Base-by-base conservation (phyloP, 2,888 invertebrate genomes). In the Leucophenga montana region DNA sequence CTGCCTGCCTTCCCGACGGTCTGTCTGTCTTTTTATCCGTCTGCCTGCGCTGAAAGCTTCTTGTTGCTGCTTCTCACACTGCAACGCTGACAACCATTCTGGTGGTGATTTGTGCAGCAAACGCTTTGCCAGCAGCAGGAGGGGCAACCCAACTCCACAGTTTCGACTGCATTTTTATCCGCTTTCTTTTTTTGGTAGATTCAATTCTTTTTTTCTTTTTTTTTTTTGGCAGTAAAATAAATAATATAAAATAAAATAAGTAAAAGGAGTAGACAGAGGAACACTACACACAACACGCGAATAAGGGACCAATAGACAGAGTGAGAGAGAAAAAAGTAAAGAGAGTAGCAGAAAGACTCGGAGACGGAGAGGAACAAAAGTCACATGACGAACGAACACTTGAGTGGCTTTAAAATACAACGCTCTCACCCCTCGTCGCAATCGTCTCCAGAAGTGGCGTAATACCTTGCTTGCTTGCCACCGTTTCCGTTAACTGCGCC, bases 31-130 rank as follows among this genome's bases (percentile, higher is more conserved):
- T 50, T 6, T 13, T 11, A 18, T 50, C 8, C 18, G 50, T 18
- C 50, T 50, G 50, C 16, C 50, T 50, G 50, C 50, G 39, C 39
- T 39, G 39, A 39, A 39, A 39, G 39, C 39, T 39, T 39, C 39
- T 39, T 39, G 39, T 39, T 39, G 39, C 50, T 50, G 16, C 39
- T 8, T 1, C 18, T 6, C 50, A 6, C 13, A 85, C 78, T 78
- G 84, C 83, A 80, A 77, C 79, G 68, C 72, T 74, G 82, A 80
- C 77, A 77, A 82, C 82, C 2, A 46, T 56, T 11, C 56, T 57
- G 57, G 11, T 77, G 78, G 77, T 18, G 65, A 14, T 6, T 46
- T 14, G 46, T 48, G 22, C 54, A 5, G 46, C 16, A 56, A 56
- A n/a, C 20, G 22, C 18, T n/a, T 20, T 14, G 48, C 5, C 6